Evolutionary conservation across 2,797 vertebrate genomes (phyloP).

Genomic region (Lophius americanus): DNA sequence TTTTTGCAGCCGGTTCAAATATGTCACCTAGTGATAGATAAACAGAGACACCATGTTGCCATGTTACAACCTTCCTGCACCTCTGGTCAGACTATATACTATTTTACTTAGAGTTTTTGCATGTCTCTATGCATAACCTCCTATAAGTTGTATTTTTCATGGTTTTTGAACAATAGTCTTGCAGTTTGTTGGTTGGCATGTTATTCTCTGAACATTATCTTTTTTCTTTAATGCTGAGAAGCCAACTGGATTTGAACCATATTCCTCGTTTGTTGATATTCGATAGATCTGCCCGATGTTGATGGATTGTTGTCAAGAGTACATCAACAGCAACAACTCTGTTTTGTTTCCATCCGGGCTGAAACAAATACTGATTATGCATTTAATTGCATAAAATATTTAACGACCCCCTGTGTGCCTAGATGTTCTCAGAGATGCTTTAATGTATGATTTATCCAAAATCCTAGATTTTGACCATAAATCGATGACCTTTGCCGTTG

Average conservation of each 20-base stretch:
- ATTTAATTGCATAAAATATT: neutral
- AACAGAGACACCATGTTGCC: slow-evolving; percentile 22
- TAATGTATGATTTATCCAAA: neutral
- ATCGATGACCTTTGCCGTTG: neutral
- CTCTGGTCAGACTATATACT: slow-evolving; percentile 1
- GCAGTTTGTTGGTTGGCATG: slow-evolving; percentile 1
- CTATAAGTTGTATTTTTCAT: neutral
- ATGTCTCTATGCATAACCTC: neutral
- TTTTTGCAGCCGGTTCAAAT: slow-evolving; percentile 49
- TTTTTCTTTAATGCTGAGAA: slow-evolving; percentile 72
- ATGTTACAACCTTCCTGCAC: slow-evolving; percentile 32
- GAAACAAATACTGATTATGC: neutral
- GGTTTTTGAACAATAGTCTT: slow-evolving; percentile 25
- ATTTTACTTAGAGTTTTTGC: slow-evolving; percentile 11
- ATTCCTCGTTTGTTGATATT: slow-evolving; percentile 69
- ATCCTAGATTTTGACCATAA: neutral
- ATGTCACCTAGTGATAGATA: slow-evolving; percentile 34
- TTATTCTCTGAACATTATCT: slow-evolving; percentile 71
- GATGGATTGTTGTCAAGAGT: slow-evolving; percentile 6
- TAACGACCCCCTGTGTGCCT: neutral
- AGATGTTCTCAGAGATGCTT: neutral
- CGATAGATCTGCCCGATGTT: slow-evolving; percentile 35
- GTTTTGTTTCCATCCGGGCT: neutral
- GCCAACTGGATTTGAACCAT: slow-evolving; percentile 55
- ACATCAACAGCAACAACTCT: neutral